phyloP scores from a whole-genome alignment of 2,888 invertebrate species.

The Ariolimax columbianus region DNA sequence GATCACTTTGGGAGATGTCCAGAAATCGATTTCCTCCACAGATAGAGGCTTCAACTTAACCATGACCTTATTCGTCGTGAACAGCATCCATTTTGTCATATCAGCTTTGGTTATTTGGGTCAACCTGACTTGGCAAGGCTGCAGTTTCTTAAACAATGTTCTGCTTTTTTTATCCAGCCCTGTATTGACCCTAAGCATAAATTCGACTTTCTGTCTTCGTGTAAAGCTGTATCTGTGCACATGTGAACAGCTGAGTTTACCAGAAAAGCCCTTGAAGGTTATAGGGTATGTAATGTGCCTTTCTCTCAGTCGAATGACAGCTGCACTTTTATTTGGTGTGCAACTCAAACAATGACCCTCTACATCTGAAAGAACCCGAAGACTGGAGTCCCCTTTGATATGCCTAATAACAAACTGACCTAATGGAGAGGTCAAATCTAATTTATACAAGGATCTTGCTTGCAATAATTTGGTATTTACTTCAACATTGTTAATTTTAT shows the following conservation, averaged over 20 bases:
- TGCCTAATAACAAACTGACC: slow-evolving; percentile 71
- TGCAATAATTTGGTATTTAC: neutral
- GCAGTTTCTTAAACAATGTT: slow-evolving; percentile 58
- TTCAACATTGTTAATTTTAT: neutral
- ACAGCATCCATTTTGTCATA: slow-evolving; percentile 61
- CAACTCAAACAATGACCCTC: slow-evolving; percentile 64
- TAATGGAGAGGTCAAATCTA: slow-evolving; percentile 70
- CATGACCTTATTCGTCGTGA: slow-evolving; percentile 36
- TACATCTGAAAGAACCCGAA: slow-evolving; percentile 62
- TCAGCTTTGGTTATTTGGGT: slow-evolving; percentile 57
- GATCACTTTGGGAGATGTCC: slow-evolving; percentile 47
- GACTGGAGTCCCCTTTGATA: slow-evolving; percentile 61
- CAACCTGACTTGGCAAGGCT: slow-evolving; percentile 62
- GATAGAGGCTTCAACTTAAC: slow-evolving; percentile 51
- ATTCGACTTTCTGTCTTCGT: slow-evolving; percentile 61
- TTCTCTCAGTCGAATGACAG: slow-evolving; percentile 65
- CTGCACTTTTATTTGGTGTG: slow-evolving; percentile 68
- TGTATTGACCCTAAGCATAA: slow-evolving; percentile 63
- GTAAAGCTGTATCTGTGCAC: slow-evolving; percentile 69
- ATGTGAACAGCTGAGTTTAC: slow-evolving; percentile 53
- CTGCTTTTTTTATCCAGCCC: slow-evolving; percentile 66
- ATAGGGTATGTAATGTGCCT: slow-evolving; percentile 64
- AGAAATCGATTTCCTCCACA: slow-evolving; percentile 41
- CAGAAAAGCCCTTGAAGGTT: slow-evolving; percentile 61
- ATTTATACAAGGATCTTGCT: slow-evolving; percentile 64